Base-by-base conservation (phyloP, 2,797 vertebrate species). In the Hypotaenidia philippensis region DNA sequence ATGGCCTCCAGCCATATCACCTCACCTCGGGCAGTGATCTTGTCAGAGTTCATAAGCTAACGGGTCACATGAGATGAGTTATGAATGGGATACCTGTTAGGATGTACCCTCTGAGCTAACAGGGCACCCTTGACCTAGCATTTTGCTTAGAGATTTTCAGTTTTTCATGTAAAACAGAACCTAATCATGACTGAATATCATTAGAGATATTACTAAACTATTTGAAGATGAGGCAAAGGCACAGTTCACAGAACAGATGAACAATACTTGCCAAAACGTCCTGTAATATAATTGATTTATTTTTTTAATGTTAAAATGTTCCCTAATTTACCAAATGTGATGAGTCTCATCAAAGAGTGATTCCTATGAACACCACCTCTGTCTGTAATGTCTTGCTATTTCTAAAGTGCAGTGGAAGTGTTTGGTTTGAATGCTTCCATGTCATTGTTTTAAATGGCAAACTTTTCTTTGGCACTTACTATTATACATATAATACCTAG, bases 401-500 rank as follows among this genome's bases (percentile, higher is more conserved):
- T 89, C 78, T 84, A 47, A 93, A 82, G 41, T 34, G 47, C 59
- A 41, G 26, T 50, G 29, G 49, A 78, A 75, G 32, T 8, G 52
- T 75, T 92, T 49, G 13, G 20, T 44, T 87, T 89, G 45, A 90
- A 87, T 1, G 5, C 7, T 75, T 84, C 40, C 32, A 15, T 34
- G 29, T 49, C 83, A 65, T 57, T 82, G 45, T 91, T 81, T 80
- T 45, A 68, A 68, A 27, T 49, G 49, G 36, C 34, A 69, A n/a
- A 26, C 32, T 26, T 83, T 85, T 83, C n/a, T 47, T 55, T 83
- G 40, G 31, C 40, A 64, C 32, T 90, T 82, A 23, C 84, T 83
- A 61, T 83, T 91, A 61, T 32, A 72, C 22, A 94, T 15, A 64
- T 66, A 86, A 55, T 66, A 89, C 52, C 68, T 79, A 47, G 68